Evolutionary conservation across 2,797 vertebrate genomes (phyloP).

Genomic region (Falco biarmicus): DNA sequence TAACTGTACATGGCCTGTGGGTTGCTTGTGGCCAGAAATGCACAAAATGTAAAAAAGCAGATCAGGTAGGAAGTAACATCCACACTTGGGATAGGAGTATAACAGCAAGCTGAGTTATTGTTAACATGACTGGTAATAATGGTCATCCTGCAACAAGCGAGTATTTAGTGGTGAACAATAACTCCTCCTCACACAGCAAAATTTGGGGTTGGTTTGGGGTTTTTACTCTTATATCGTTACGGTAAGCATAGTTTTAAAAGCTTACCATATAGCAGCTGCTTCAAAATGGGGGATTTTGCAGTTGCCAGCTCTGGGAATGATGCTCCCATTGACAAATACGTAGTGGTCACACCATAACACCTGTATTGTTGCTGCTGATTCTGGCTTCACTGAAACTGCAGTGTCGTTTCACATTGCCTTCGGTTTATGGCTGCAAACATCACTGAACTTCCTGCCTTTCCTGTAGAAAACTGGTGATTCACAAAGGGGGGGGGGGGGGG

Average conservation of each 20-base stretch:
- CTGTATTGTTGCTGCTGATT: neutral
- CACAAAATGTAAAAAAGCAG: neutral
- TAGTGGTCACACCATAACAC: neutral
- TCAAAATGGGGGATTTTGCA: neutral
- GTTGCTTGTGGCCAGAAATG: neutral
- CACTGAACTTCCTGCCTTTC: neutral
- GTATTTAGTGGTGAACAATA: neutral
- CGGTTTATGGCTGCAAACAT: neutral
- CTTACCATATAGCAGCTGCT: neutral
- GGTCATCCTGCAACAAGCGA: neutral
- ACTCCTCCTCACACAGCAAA: neutral
- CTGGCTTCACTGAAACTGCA: neutral
- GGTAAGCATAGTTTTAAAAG: neutral
- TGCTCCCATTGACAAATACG: neutral
- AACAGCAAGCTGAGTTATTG: neutral
- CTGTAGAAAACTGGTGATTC: neutral
- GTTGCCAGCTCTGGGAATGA: neutral
- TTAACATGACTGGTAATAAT: neutral
- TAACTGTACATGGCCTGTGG: neutral
- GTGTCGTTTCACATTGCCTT: neutral
- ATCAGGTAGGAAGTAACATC: neutral
- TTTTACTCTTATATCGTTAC: neutral
- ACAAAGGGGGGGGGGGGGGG: fast-evolving
- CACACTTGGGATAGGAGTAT: neutral
- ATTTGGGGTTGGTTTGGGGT: neutral